Evolutionary conservation across 2,888 invertebrate genomes (phyloP).

Genomic region (Amaurobius ferox): DNA sequence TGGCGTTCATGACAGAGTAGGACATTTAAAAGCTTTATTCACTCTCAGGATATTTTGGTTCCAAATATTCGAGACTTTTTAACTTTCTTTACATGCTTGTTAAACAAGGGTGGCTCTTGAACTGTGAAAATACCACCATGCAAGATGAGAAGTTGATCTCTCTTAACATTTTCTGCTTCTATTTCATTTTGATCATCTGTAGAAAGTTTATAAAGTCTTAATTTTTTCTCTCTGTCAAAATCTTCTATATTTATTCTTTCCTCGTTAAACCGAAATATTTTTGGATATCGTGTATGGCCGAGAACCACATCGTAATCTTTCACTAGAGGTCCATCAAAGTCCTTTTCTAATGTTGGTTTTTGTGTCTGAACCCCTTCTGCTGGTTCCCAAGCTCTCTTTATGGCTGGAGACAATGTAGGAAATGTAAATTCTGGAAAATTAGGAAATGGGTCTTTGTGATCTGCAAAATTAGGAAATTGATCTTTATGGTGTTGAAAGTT

Average conservation of each 20-base stretch:
- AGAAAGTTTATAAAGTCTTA: conserved; percentile 30
- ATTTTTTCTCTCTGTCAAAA: conserved; percentile 71
- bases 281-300: conserved; percentile 61
- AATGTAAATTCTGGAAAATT: conserved; percentile 48
- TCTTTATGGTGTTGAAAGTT: too few relatives aligned
- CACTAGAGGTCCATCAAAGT: conserved; percentile 43
- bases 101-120: conserved; percentile 62
- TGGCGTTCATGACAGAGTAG: too few relatives aligned
- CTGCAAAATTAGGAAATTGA: too few relatives aligned
- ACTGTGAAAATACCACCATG: conserved; percentile 72
- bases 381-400: conserved; percentile 50
- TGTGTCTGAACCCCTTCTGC: conserved; percentile 11
- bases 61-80: conserved; percentile 25
- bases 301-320: conserved; percentile 57
- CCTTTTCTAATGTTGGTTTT: conserved; percentile 19
- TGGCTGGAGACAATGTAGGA: conserved; percentile 46
- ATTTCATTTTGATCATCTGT: conserved; percentile 44
- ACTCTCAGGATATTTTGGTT: background rate
- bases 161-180: conserved; percentile 69
- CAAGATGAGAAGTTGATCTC: conserved; percentile 69
- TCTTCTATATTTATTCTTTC: conserved; percentile 72
- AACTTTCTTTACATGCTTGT: conserved; percentile 37
- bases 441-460: conserved; percentile 16
- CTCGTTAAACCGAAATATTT: conserved; percentile 73
- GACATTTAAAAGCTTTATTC: too few relatives aligned